These are phyloP conservation scores for Trachelus tabidus DNA, from an alignment of 2,888 invertebrate species.

Conservation along the genomic window DNA sequence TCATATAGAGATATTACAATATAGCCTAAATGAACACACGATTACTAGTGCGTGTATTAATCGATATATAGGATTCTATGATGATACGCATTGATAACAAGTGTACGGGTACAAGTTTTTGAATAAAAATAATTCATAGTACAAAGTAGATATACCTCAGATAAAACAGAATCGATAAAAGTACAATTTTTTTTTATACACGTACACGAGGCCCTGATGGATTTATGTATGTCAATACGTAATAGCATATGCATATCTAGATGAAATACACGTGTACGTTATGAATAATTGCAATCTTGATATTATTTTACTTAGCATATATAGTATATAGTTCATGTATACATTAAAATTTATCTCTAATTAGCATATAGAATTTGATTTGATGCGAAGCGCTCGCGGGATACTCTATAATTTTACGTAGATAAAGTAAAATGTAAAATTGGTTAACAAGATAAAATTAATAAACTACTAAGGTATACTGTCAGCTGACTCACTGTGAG, in stretches of 20 bases:
- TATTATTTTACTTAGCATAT: background rate
- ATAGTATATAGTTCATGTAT: background rate
- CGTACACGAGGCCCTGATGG: background rate
- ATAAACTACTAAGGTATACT: background rate
- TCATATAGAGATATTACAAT: background rate
- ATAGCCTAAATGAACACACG: background rate
- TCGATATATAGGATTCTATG: background rate
- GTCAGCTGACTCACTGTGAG: background rate
- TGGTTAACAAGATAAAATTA: background rate
- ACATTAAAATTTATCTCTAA: slow-evolving; percentile 1
- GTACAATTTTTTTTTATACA: background rate
- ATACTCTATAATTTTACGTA: background rate
- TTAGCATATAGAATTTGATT: slow-evolving; percentile 5
- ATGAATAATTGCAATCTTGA: background rate
- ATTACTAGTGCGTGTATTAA: background rate
- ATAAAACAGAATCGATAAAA: background rate
- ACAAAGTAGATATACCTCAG: background rate
- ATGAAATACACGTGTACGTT: background rate
- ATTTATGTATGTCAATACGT: background rate
- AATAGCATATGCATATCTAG: background rate
- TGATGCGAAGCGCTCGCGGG: background rate
- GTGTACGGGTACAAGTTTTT: background rate
- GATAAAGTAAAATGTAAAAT: background rate
- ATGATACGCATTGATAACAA: background rate
- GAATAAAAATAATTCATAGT: too few relatives aligned